Evolutionary conservation across 2,888 invertebrate species (phyloP), one percentile per base, ranked within the genome.

Genomic region (Alcis repandata): DNA sequence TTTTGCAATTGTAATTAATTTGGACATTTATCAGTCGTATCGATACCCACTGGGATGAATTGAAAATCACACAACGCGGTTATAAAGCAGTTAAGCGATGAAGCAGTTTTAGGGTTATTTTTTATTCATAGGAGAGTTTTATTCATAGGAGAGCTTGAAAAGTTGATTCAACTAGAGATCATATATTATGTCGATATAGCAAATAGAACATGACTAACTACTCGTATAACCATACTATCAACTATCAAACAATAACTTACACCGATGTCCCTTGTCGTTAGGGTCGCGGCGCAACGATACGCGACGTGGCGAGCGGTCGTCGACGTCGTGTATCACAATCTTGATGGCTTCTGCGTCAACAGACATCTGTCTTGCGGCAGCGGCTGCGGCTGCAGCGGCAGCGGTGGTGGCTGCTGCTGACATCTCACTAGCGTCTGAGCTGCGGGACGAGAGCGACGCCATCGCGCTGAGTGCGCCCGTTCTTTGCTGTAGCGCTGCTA

Each of bases 261-360:
- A 97, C 94, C 97, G 95, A 86, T 97, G 97, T 36, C 97, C 97
- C 85, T 97, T 97, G 86, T 97, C 97, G 45, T 96, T 94, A 36
- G 97, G 96, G 89, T 97, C 97, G 68, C 96, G 94, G 59, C 97
- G 94, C 59, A 97, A 90, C 11, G 96, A 93, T 58, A 97, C 96
- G 73, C 97, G 94, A 65, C 96, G 94, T 74, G 97, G 97, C 32
- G 97, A 94, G 73, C 94, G 94, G 67, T 97, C 97, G 87, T 98
- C 98, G 13, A 98, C 98, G 85, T 98, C 98, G 82, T 98, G 98
- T 79, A 98, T 98, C 73, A 98, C 98, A 75, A 98, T 98, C 85
- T 98, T 96, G 79, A 98, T 98, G 71, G 97, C 97, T 85, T 98
- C 98, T 1, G 98, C 98, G 81, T 98, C 98, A 67, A 97, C 97